Percentiles rank a stretch among this genome's conserved stretches.
Evolutionary conservation across 2,113 vertebrate species (phyloP).

Genomic region (Centropus unirufus): DNA sequence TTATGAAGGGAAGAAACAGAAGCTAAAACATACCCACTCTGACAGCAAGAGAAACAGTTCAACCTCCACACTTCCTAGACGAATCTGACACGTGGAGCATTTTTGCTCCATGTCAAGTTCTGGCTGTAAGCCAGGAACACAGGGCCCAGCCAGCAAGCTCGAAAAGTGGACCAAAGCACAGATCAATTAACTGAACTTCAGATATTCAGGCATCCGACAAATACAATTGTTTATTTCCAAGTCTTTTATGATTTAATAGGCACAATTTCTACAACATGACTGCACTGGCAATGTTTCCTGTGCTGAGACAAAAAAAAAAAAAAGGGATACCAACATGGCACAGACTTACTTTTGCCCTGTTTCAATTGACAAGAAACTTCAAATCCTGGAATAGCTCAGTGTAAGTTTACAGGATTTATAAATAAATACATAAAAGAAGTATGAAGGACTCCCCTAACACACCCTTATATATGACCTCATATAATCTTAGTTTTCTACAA

Average conservation of each 20-base stretch:
- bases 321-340: neutral
- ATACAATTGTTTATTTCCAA: neutral
- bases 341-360: neutral
- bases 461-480: neutral
- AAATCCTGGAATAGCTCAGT: neutral
- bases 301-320: neutral
- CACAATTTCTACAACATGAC: neutral
- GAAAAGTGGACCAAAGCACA: neutral
- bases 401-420: neutral
- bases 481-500: neutral
- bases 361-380: neutral
- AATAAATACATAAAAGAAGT: neutral
- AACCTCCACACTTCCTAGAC: neutral
- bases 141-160: neutral
- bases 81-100: neutral
- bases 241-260: neutral
- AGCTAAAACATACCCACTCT: neutral
- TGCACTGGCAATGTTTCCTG: neutral
- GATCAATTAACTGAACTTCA: neutral
- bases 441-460: neutral
- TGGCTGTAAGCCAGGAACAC: neutral
- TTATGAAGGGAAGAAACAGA: neutral
- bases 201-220: neutral
- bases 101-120: neutral
- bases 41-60: neutral